Evolutionary conservation across 2,888 invertebrate genomes (phyloP).

Genomic region (Ephialtes manifestator): DNA sequence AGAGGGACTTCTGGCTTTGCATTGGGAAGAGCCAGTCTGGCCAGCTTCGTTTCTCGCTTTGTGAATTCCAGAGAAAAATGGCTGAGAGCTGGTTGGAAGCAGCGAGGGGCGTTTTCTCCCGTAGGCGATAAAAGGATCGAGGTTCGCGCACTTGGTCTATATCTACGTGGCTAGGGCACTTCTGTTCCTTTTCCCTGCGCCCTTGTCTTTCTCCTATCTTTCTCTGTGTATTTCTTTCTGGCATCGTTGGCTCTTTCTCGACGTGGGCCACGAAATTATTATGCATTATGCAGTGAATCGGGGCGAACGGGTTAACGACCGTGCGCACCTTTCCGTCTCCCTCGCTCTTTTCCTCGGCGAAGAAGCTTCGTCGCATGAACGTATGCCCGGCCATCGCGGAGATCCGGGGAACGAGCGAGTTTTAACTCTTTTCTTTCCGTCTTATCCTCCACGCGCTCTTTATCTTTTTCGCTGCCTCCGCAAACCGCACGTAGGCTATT

Average conservation of each 20-base stretch:
- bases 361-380: slow-evolving; percentile 45
- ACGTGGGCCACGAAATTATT: slow-evolving; percentile 67
- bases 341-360: slow-evolving; percentile 34
- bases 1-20: slow-evolving; percentile 33
- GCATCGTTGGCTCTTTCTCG: slow-evolving; percentile 41
- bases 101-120: slow-evolving; percentile 42
- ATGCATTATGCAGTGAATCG: slow-evolving; percentile 70
- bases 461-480: slow-evolving; percentile 1
- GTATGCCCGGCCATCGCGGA: slow-evolving; percentile 58
- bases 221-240: slow-evolving; percentile 35
- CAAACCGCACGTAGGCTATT: neutral
- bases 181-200: slow-evolving; percentile 38
- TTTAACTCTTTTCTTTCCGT: slow-evolving; percentile 26
- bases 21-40: slow-evolving; percentile 42
- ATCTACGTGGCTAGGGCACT: slow-evolving; percentile 54
- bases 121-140: slow-evolving; percentile 62
- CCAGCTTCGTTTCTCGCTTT: slow-evolving; percentile 43
- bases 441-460: neutral
- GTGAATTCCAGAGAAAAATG: slow-evolving; percentile 56
- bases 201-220: slow-evolving; percentile 13
- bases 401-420: slow-evolving; percentile 49
- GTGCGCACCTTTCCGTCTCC: slow-evolving; percentile 57
- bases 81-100: slow-evolving; percentile 17
- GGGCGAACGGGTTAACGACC: slow-evolving; percentile 70
- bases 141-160: slow-evolving; percentile 45